Percentiles rank a stretch among this genome's conserved stretches.
Evolutionary conservation across 2,113 vertebrate genomes (phyloP).

Genomic region (Egretta garzetta): DNA sequence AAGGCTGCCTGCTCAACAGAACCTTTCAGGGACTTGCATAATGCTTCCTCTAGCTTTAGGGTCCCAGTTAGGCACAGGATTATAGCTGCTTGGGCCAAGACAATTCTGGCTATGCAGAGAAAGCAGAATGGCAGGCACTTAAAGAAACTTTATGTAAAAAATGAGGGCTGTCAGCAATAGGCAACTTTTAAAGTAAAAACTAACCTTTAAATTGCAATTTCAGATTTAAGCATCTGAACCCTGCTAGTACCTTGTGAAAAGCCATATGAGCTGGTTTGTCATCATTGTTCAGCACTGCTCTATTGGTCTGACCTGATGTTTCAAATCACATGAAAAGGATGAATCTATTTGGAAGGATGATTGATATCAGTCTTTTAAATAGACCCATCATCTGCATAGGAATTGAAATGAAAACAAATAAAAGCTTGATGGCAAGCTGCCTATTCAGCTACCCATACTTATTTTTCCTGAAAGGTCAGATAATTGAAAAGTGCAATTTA

Average conservation of each 20-base stretch:
- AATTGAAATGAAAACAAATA: not conserved
- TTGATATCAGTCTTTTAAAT: not conserved
- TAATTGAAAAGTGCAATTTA: conserved; percentile 42
- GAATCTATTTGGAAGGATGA: not conserved
- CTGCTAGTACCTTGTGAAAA: not conserved
- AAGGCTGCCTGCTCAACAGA: not conserved
- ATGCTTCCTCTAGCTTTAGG: not conserved
- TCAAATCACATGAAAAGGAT: not conserved
- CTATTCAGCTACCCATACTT: not conserved
- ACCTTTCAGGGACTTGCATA: not conserved
- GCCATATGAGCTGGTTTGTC: not conserved
- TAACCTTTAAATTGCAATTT: not conserved
- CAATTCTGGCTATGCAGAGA: not conserved
- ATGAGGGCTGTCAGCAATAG: not conserved
- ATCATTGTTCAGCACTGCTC: not conserved
- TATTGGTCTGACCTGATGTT: not conserved
- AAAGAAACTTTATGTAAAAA: not conserved
- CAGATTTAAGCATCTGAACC: not conserved
- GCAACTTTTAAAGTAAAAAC: not conserved
- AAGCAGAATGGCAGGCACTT: not conserved
- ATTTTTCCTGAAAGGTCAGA: not conserved
- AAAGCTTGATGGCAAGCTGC: not conserved
- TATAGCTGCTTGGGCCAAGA: not conserved
- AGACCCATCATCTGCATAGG: not conserved
- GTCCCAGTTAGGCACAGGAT: not conserved